Evolutionary conservation across 1,140 invertebrate species (phyloP).

Genomic region (Leguminivora glycinivorella): DNA sequence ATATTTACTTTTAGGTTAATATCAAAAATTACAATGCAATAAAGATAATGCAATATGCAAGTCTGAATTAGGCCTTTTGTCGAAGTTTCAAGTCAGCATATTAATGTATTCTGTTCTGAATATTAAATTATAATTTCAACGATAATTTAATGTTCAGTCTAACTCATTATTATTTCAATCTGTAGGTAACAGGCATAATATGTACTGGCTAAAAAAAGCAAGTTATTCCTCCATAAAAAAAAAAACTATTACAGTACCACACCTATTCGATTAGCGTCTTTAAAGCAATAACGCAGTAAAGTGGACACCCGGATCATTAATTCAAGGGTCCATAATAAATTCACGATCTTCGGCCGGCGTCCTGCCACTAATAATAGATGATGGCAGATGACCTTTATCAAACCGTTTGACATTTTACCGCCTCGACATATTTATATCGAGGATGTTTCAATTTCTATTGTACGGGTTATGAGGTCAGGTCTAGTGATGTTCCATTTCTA

Average conservation of each 20-base stretch:
- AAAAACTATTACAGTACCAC: neutral
- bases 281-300: conserved; percentile 30
- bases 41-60: no score
- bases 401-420: conserved; percentile 48
- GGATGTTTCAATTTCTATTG: conserved; percentile 18
- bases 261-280: conserved; percentile 8
- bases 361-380: conserved; percentile 48
- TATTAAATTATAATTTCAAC: no score
- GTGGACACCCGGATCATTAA: conserved; percentile 34
- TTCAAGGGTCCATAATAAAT: conserved; percentile 37
- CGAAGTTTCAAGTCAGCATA: no score
- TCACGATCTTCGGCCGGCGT: conserved; percentile 32
- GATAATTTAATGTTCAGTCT: no score
- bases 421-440: conserved; percentile 16
- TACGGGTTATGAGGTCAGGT: neutral
- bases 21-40: no score
- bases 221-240: no score
- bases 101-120: no score
- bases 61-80: no score
- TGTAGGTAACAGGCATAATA: no score
- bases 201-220: no score
- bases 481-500: neutral
- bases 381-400: conserved; percentile 51
- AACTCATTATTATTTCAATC: no score
- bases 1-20: no score